Percentiles rank a stretch among this genome's conserved stretches.
These are phyloP conservation scores for Euplagia quadripunctaria DNA, from an alignment of 2,888 invertebrate species.

Conservation along the genomic window DNA sequence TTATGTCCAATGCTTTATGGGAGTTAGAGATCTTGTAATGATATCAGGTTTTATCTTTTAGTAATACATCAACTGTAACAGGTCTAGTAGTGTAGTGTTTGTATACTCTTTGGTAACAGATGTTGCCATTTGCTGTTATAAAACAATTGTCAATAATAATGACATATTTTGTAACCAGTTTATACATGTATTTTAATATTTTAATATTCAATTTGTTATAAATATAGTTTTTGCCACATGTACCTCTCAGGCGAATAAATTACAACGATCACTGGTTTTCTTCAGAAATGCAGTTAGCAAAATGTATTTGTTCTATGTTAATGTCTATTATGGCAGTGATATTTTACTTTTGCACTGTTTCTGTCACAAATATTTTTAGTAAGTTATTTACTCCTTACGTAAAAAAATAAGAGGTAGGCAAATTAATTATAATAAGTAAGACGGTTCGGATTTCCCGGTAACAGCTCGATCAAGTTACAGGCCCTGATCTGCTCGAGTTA, in stretches of 20 bases:
- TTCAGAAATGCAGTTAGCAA: neutral
- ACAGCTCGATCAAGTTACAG: too few relatives aligned
- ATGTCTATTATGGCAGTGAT: neutral
- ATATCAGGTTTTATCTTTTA: neutral
- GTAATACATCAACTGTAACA: too few relatives aligned
- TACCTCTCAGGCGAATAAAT: neutral
- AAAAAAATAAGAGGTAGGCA: too few relatives aligned
- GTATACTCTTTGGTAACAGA: too few relatives aligned
- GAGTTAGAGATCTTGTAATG: slow-evolving; percentile 16
- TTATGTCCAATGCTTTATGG: too few relatives aligned
- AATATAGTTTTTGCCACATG: neutral
- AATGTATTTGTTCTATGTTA: neutral
- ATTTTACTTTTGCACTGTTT: neutral
- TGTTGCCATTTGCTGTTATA: too few relatives aligned
- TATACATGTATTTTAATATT: neutral
- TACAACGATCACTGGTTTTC: neutral
- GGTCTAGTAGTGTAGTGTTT: too few relatives aligned
- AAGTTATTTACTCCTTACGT: neutral
- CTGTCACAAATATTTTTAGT: neutral
- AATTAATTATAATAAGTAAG: too few relatives aligned
- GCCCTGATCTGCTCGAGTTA: too few relatives aligned
- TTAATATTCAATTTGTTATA: neutral
- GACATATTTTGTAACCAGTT: neutral
- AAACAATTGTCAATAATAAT: neutral
- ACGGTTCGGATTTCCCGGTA: too few relatives aligned